A percentile compares a stretch with the other conserved stretches of the same genome.
These are phyloP conservation scores for Drosophila pegasa DNA, from an alignment of 2,888 invertebrate genomes.

Conservation along the genomic window DNA sequence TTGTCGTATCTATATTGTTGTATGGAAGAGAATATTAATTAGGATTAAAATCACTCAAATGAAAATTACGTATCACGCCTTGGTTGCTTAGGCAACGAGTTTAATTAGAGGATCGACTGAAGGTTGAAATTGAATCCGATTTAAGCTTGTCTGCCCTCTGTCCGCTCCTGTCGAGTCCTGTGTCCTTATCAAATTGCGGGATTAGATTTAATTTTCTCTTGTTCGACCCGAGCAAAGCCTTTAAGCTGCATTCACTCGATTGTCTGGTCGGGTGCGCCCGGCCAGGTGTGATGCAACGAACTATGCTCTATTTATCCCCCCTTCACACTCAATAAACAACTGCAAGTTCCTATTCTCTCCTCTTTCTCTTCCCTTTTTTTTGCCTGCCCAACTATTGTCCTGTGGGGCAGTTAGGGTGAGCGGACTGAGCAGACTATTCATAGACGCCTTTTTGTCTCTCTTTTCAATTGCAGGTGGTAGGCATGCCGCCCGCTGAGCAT, in stretches of 20 bases:
- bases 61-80: not conserved
- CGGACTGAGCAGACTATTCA: too few species aligned
- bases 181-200: not conserved
- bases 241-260: not conserved
- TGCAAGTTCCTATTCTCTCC: not conserved
- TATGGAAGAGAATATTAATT: not conserved
- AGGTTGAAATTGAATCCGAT: not conserved
- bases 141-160: not conserved
- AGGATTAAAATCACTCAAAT: not conserved
- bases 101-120: not conserved
- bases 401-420: too few species aligned
- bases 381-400: too few species aligned
- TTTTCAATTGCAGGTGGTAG: constrained; percentile 57
- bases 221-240: not conserved
- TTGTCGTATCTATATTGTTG: not conserved
- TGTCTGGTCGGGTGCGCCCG: constrained; percentile 15
- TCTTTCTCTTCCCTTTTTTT: constrained; percentile 2
- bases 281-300: constrained; percentile 26
- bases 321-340: constrained; percentile 9
- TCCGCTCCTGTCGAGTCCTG: not conserved
- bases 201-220: not conserved
- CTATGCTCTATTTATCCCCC: not conserved
- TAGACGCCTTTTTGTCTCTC: constrained; percentile 5
- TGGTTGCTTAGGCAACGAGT: not conserved
- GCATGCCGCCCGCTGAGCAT: constrained; percentile 65